A percentile compares a stretch with the other conserved stretches of the same genome.
These are phyloP conservation scores for Rhinolophus ferrumequinum DNA, from an alignment of 2,113 vertebrate species.

Conservation along the genomic window DNA sequence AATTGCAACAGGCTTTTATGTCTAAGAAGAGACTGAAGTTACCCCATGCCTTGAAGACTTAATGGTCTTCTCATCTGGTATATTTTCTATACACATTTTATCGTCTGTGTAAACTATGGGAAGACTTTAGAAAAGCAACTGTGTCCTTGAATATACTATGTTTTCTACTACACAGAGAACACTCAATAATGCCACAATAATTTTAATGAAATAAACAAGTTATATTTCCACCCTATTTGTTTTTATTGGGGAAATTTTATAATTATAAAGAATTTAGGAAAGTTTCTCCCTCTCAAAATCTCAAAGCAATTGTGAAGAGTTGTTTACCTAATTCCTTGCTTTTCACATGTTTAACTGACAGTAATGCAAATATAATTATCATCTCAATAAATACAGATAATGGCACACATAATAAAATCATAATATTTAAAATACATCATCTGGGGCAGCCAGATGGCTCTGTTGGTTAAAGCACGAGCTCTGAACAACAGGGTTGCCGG, in stretches of 20 bases:
- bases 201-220: conserved; percentile 25
- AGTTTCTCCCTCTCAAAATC: not conserved
- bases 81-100: conserved; percentile 28
- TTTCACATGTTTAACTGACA: not conserved
- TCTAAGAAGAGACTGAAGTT: conserved; percentile 23
- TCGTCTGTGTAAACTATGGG: not conserved
- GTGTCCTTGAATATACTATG: not conserved
- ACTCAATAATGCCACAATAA: not conserved
- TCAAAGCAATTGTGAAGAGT: not conserved
- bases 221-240: not conserved
- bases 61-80: not conserved
- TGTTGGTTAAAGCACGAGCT: no score
- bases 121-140: not conserved
- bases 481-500: no score
- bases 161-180: not conserved
- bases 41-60: not conserved
- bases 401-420: not conserved
- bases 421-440: no score
- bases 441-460: no score
- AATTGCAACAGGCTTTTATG: not conserved
- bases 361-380: not conserved
- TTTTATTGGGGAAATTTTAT: not conserved
- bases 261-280: not conserved
- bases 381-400: not conserved
- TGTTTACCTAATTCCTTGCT: not conserved